Percentiles rank a stretch among this genome's conserved stretches.
Evolutionary conservation across 1,140 invertebrate species (phyloP).

Genomic region (Eulimnadia texana): DNA sequence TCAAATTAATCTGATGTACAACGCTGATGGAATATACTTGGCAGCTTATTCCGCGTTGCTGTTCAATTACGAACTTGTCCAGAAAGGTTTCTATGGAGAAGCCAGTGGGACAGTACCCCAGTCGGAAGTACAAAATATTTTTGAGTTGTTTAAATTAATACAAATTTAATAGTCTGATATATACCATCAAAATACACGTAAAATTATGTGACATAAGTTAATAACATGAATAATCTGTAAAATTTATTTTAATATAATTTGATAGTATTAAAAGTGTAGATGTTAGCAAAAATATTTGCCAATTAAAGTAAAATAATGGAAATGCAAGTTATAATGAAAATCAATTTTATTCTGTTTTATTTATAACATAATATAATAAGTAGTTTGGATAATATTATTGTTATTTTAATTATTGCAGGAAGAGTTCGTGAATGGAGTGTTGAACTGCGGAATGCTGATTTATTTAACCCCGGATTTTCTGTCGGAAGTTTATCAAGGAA

Average conservation of each 20-base stretch:
- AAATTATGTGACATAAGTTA: no score
- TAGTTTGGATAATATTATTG: neutral
- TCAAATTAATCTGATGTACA: slow-evolving; percentile 50
- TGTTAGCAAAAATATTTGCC: no score
- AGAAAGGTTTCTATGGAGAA: slow-evolving; percentile 56
- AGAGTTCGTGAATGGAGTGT: slow-evolving; percentile 78
- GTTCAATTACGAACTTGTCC: slow-evolving; percentile 64
- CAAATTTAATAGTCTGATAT: no score
- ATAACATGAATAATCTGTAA: no score
- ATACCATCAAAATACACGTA: no score
- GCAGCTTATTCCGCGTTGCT: slow-evolving; percentile 70
- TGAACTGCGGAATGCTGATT: slow-evolving; percentile 75
- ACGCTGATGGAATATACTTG: slow-evolving; percentile 86
- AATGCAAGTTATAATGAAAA: no score
- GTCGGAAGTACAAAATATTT: slow-evolving; percentile 38
- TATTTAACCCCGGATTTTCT: slow-evolving; percentile 84
- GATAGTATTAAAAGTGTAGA: no score
- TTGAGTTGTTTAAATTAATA: no score
- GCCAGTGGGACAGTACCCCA: slow-evolving; percentile 36
- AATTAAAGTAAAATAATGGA: no score
- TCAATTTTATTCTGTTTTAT: no score
- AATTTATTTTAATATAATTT: no score
- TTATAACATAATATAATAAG: neutral
- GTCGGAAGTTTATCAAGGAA: slow-evolving; percentile 73
- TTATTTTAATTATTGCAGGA: no score